phyloP scores from a whole-genome alignment of 1,140 invertebrate genomes.

The Nasonia giraulti region DNA sequence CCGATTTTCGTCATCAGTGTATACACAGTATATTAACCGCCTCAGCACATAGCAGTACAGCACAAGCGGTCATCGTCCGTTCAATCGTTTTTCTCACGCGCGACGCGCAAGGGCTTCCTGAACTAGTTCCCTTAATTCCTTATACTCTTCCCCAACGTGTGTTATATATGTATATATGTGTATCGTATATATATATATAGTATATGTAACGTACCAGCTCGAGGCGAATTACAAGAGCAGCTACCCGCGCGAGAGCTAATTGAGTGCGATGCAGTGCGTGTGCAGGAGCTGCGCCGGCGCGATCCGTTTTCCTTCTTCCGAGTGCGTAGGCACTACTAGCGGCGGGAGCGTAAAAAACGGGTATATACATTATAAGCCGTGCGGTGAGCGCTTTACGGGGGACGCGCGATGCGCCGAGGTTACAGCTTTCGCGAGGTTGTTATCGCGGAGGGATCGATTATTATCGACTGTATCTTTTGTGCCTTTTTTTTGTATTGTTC shows the following conservation, averaged over 20 bases:
- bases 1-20: not conserved
- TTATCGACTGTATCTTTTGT: not conserved
- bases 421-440: not conserved
- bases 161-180: no score
- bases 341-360: not conserved
- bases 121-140: no score
- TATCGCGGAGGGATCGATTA: not conserved
- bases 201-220: no score
- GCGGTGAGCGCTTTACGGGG: not conserved
- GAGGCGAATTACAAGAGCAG: no score
- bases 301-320: not conserved
- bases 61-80: not conserved
- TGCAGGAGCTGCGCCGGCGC: not conserved
- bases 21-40: no score
- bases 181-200: no score
- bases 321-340: conserved; percentile 1
- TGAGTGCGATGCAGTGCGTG: no score
- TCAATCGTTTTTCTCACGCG: not conserved
- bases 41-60: no score
- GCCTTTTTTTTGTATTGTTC: not conserved
- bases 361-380: conserved; percentile 4
- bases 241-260: no score
- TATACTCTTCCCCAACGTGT: no score
- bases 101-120: no score
- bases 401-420: not conserved